Conservation (phyloP, 2,888 invertebrate species). For the Nephrotoma flavescens region DNA sequence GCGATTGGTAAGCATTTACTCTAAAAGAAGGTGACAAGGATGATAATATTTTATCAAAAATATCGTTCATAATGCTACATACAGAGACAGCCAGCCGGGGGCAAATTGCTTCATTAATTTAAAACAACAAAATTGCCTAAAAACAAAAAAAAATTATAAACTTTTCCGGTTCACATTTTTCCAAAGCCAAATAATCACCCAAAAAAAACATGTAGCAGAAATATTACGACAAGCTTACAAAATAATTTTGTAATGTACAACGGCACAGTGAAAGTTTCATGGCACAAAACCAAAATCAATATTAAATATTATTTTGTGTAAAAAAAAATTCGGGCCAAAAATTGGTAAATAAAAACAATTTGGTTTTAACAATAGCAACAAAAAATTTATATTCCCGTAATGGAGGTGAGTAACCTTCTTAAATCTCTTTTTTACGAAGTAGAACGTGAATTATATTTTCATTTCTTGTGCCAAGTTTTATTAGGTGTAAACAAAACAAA, state of each 20-base stretch:
- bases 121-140: neutral
- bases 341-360: neutral
- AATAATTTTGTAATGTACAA: neutral
- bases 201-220: neutral
- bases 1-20: too few species aligned
- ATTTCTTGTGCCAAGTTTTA: neutral
- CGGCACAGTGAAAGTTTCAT: neutral
- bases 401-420: neutral
- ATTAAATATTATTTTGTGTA: neutral
- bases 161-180: neutral
- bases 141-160: neutral
- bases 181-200: neutral
- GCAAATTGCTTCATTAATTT: neutral
- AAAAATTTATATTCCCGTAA: neutral
- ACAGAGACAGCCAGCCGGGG: neutral
- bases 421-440: neutral
- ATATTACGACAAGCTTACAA: neutral
- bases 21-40: too few species aligned
- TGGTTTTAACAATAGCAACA: neutral
- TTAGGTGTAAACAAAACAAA: neutral
- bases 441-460: neutral
- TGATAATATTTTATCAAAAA: too few species aligned
- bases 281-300: neutral
- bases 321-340: neutral
- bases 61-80: too few species aligned